These are phyloP conservation scores for Otis tarda DNA, from an alignment of 2,113 vertebrate species.

Conservation along the genomic window DNA sequence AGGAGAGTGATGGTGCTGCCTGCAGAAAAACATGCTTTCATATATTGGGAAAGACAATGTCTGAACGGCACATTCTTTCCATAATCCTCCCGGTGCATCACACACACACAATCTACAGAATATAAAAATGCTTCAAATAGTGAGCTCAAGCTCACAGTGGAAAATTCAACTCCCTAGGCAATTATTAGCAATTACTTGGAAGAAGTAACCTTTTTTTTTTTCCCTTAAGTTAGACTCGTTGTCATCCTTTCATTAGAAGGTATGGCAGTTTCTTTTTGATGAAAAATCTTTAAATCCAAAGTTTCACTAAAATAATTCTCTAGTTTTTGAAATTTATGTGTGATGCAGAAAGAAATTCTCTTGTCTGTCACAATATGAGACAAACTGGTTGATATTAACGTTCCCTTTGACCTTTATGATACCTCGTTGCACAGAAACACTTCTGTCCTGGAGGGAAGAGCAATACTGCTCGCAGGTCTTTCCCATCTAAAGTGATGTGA, in stretches of 20 bases:
- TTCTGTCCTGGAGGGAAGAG: not conserved
- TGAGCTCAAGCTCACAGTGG: not conserved
- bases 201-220: not conserved
- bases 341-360: not conserved
- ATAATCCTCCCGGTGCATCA: not conserved
- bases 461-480: not conserved
- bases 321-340: not conserved
- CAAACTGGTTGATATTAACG: not conserved
- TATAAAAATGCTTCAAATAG: not conserved
- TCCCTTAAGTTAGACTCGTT: not conserved
- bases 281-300: not conserved
- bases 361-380: not conserved
- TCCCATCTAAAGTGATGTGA: not conserved
- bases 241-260: not conserved
- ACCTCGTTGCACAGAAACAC: not conserved
- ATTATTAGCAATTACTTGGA: not conserved
- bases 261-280: not conserved
- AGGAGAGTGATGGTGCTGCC: not conserved
- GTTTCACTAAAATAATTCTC: not conserved
- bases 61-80: not conserved
- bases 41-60: not conserved
- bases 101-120: not conserved
- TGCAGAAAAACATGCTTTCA: not conserved
- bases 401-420: not conserved
- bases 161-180: not conserved